Base-by-base conservation (phyloP, 1,140 invertebrate genomes). In the Pararge aegeria region DNA sequence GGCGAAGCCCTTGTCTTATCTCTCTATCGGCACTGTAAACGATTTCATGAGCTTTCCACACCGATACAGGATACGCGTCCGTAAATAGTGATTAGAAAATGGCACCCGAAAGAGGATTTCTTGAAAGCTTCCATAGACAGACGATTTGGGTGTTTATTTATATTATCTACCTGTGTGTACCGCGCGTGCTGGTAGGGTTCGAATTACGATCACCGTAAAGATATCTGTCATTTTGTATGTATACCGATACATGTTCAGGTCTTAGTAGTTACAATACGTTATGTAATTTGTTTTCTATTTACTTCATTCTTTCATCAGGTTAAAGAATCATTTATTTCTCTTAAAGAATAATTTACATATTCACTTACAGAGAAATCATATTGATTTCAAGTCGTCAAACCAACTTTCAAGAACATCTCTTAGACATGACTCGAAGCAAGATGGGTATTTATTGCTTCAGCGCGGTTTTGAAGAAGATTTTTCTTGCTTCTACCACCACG, bases 1-100 rank as follows among this genome's bases (percentile, higher is more conserved):
- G 80, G 81, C 72, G 73, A 63, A 67, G 75, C 71, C 74, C 75
- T 80, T 75, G 68, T 76, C 76, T 87, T 87, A 87, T 87, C 82
- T 83, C 73, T 68, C 62, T 61, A 82, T 82, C 80, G 68, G 44
- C n/a, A 64, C 72, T 64, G 77, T 76, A 69, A 81, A 80, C 68
- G 69, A 73, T 77, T 80, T 75, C 76, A 78, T 64, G 76, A 67
- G 55, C 68, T 71, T 72, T 63, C 56, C 60, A 49, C 63, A 58
- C 70, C 70, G 70, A 71, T 34, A 34, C 79, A 84, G 75, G 78
- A 79, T 80, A 76, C 74, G 71, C 61, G 63, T 73, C 70, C 75
- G 75, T 87, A 83, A 84, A 87, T 81, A 84, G 66, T 63, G 70
- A 76, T 80, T 78, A 76, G 73, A 73, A 70, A 78, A 78, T 78